These are phyloP conservation scores for Chrysolophus pictus DNA, from an alignment of 2,797 vertebrate genomes.

Conservation along the genomic window DNA sequence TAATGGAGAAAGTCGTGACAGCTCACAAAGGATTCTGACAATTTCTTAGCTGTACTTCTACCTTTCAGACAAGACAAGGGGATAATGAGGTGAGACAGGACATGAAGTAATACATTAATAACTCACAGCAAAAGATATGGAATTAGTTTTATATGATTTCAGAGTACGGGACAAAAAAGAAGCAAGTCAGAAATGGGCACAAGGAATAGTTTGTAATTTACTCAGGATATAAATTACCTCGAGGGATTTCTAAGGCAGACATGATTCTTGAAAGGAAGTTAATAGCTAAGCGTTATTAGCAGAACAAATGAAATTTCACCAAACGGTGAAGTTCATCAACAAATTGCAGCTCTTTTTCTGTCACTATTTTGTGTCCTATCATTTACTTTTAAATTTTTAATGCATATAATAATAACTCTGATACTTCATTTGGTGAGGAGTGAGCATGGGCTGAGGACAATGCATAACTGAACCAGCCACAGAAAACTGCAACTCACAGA, in stretches of 20 bases:
- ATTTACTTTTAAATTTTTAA: neutral
- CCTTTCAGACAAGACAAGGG: neutral
- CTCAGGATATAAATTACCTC: neutral
- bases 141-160: neutral
- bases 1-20: neutral
- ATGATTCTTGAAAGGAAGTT: neutral
- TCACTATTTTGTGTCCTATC: neutral
- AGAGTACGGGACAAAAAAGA: neutral
- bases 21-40: neutral
- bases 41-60: neutral
- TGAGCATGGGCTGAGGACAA: neutral
- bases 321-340: neutral
- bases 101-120: neutral
- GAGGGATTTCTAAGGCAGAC: neutral
- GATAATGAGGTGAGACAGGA: neutral
- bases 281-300: neutral
- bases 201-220: neutral
- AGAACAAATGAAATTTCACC: neutral
- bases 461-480: neutral
- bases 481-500: neutral
- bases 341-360: neutral
- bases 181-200: neutral
- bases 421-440: neutral
- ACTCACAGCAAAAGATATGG: neutral
- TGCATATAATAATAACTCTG: neutral